Evolutionary conservation across 2,888 invertebrate genomes (phyloP), one percentile per base, ranked within the genome.

Genomic region (Nysson spinosus): DNA sequence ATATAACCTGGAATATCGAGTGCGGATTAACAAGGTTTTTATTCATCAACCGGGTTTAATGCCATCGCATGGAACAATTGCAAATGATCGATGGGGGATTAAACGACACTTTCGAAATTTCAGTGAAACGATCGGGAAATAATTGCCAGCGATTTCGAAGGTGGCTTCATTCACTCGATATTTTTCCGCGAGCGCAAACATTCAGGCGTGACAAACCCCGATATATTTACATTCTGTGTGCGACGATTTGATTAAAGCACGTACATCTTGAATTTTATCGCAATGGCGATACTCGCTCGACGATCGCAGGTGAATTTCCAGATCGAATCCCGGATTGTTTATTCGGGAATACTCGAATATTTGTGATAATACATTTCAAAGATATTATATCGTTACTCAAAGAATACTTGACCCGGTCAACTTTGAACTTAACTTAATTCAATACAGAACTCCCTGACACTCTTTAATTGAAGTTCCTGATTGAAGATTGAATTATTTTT

Each of bases 51-150:
- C 35, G 17, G 12, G 12, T 12, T 11, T 26, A 35, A 17, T n/a
- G 19, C 24, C 6, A 22, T 42, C 43, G 43, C 50, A 57, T 43
- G 57, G 43, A 51, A 30, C 51, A 22, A 42, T 37, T 20, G 22
- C 24, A 6, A 24, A 12, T 11, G 26, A 24, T 17, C 17, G 17
- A 5, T 22, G 11, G 6, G 7, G 35, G 43, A 22, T 43, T 50
- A 43, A 57, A 57, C 57, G 50, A 37, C 51, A 22, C 43, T 56
- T 49, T 12, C 5, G 6, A 30, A n/a, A 12, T 12, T 12, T 19
- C 16, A 28, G 11, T n/a, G 37, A 52, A 58, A 16, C 44, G 52
- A 30, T 51, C 43, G 39, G 14, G 28, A 49, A 43, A 39, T 20
- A 50, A 16, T 22, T 14, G 9, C 16, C 14, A 14, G 9, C 30